A percentile compares a stretch with the other conserved stretches of the same genome.
These are phyloP conservation scores for Amphipoea oculea DNA, from an alignment of 2,888 invertebrate genomes.

Conservation along the genomic window DNA sequence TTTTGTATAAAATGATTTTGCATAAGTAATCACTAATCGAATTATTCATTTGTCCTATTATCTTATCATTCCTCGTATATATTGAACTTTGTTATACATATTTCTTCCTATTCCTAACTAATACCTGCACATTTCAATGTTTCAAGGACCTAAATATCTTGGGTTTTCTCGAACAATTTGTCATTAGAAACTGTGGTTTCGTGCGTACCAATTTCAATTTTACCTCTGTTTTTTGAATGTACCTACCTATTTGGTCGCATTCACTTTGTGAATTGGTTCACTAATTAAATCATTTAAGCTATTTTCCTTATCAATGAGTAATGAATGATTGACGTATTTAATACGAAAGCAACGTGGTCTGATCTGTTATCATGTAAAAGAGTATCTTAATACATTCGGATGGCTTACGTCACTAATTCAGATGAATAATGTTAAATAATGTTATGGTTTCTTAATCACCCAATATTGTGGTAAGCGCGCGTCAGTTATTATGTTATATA, in stretches of 20 bases:
- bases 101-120: neutral
- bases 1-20: neutral
- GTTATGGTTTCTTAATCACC: neutral
- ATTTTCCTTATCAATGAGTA: conserved; percentile 58
- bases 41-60: conserved; percentile 6
- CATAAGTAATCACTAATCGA: neutral
- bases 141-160: conserved; percentile 31
- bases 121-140: conserved; percentile 1
- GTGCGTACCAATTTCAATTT: conserved; percentile 15
- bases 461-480: neutral
- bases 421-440: conserved; percentile 24
- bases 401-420: conserved; percentile 36
- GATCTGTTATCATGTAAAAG: conserved; percentile 48
- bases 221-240: neutral
- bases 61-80: conserved; percentile 11
- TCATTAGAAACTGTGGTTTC: conserved; percentile 42
- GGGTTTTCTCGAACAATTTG: conserved; percentile 39
- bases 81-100: conserved; percentile 12
- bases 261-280: conserved; percentile 14
- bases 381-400: conserved; percentile 25
- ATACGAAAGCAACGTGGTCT: neutral
- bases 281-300: conserved; percentile 22
- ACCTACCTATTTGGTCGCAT: conserved; percentile 11
- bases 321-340: conserved; percentile 47
- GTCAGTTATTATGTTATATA: conserved; percentile 6